phyloP scores from a whole-genome alignment of 2,113 vertebrate genomes.

The Dasyornis broadbenti region DNA sequence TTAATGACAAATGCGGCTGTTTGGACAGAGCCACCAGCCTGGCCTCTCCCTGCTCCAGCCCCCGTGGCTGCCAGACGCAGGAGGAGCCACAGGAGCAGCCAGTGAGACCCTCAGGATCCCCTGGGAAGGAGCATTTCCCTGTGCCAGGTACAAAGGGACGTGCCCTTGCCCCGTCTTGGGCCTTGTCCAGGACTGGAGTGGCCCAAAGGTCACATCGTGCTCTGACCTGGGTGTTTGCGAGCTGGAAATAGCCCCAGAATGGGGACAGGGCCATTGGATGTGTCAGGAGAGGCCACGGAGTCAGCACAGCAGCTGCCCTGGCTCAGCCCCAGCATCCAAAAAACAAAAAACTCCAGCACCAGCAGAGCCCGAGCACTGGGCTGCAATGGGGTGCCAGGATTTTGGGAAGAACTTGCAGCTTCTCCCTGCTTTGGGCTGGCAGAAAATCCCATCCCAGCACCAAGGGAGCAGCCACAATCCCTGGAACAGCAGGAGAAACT shows the following conservation, averaged over 20 bases:
- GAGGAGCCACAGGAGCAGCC: background rate
- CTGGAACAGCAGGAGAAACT: background rate
- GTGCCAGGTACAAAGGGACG: background rate
- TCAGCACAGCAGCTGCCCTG: background rate
- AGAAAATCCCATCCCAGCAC: background rate
- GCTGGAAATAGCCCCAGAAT: constrained; percentile 24
- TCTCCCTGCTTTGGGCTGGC: background rate
- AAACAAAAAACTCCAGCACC: background rate
- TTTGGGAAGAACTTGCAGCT: background rate
- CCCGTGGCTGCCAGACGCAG: fast-evolving
- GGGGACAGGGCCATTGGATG: background rate
- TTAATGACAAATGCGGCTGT: background rate
- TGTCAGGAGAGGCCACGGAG: background rate
- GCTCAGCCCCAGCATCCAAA: background rate
- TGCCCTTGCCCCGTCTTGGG: fast-evolving
- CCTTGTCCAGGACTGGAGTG: background rate
- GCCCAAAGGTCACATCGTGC: background rate
- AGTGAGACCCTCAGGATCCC: fast-evolving
- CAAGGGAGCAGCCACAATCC: fast-evolving
- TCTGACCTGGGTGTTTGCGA: background rate
- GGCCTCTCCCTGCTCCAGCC: background rate
- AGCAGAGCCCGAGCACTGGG: fast-evolving
- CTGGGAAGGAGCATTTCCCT: background rate
- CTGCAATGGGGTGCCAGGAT: fast-evolving
- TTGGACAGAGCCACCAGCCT: background rate